Base-by-base conservation (phyloP, 2,888 invertebrate genomes). In the Bombylius major region DNA sequence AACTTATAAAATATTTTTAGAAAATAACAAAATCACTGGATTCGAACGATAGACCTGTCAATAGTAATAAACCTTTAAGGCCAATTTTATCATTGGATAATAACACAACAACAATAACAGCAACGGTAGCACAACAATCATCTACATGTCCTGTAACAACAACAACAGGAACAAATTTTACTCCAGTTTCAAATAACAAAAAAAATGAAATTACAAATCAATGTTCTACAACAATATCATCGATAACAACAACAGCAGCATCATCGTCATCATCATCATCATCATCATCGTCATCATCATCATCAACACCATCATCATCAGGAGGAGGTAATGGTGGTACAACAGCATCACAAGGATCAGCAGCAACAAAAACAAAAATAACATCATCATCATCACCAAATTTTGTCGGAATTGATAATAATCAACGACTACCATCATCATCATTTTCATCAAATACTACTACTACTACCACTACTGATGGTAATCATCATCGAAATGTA, bases 1-100 rank as follows among this genome's bases (percentile, higher is more conserved):
- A 23, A 23, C 23, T 2, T 23, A 23, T 23, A 23, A 23, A 23
- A 23, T 23, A 23, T 23, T 23, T 68, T 39, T 67, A 73, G 73
- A 73, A 73, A 68, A 66, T 66, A 62, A 68, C 69, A 54, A 73
- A 72, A 65, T 73, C 73, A 47, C 64, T 73, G 64, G 73, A 73
- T 63, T 69, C 70, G 49, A 70, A 65, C 59, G 71, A 71, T 54
- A 71, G 70, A 62, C 59, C 67, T 32, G 66, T 65, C 50, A 59
- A 57, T 52, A 72, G 73, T 62, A 73, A 73, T 63, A 73, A 72
- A 62, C 69, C 70, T 36, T 64, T 73, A 46, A 70, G 69, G 64
- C 67, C 72, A 50, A 63, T 73, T 55, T 63, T 73, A 42, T 73
- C 73, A 12, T 59, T 73, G 57, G 73, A 73, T 58, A 69, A 65